Base-by-base conservation (phyloP, 2,113 vertebrate genomes). In the Pandion haliaetus region DNA sequence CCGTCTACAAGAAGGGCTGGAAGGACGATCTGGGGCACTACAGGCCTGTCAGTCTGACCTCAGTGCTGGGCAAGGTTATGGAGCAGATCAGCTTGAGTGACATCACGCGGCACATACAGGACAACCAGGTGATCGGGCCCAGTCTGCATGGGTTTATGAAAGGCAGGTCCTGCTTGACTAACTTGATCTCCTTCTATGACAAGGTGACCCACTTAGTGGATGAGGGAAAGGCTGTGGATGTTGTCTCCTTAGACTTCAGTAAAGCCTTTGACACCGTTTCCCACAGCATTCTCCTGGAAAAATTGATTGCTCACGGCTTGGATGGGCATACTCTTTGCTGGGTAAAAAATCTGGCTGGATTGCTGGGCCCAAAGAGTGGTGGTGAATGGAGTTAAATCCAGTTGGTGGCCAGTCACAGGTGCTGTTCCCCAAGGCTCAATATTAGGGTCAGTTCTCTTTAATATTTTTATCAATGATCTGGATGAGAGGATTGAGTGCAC, bases 31-130 rank as follows among this genome's bases (percentile, higher is more conserved):
- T 45, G 44, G 44, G 44, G 44, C 17, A 57, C 20, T 47, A 12
- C 19, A 80, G 44, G 31, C 47, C 24, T 47, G 40, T 61, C 44
- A 80, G 14, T 13, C 36, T 58, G 63, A 72, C 47, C 40, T 87
- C 5, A 2, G 7, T 62, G 34, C 36, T 11, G 3, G 14, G 19
- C 13, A 67, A 84, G 23, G 23, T 42, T 63, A 47, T 29, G 42
- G 36, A 72, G 40, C 25, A 80, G 29, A 42, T 80, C 42, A 28
- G 14, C 9, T 2, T 28, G 10, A 31, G 17, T 32, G 26, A 58
- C 69, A 19, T 71, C 45, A 62, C 18, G 3, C 0, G 0, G 40
- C 62, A 87, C 1, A 5, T 19, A 24, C 8, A 76, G 23, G 19
- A 52, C 50, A 92, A 61, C 23, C 20, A 66, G 77, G 26, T 57